Evolutionary conservation across 2,888 invertebrate genomes (phyloP), one percentile per base, ranked within the genome.

Genomic region (Phytoseiulus persimilis): DNA sequence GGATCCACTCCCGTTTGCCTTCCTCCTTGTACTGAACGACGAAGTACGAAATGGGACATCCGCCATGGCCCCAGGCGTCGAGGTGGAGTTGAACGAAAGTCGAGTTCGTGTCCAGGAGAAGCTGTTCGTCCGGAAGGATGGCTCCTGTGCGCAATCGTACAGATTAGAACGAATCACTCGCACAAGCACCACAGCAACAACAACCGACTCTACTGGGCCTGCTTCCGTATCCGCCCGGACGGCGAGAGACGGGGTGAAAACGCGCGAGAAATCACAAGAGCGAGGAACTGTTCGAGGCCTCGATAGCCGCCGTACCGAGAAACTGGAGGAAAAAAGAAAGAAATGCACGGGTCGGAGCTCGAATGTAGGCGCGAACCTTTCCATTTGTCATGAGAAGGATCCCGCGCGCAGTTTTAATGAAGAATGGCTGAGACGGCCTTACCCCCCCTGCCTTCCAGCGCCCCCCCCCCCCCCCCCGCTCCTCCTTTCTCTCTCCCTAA

Each of bases 1-100:
- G 96, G 92, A 96, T 97, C 97, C 97, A 97, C 94, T 97, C 97
- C 90, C 91, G 90, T 83, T 90, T 90, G 89, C 90, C 90, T 14
- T 90, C 83, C 31, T 91, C 90, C 89, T 92, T 92, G 92, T 97
- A 96, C 93, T 97, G 97, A 89, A 98, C 96, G 91, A 98, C 97
- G 93, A 97, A 98, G 93, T 97, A 96, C 91, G 96, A 95, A 96
- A 98, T 97, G 31, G 97, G 96, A 92, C 98, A 98, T 90, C 98
- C 97, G 90, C 97, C 97, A 93, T 97, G 97, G 90, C 96, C 95
- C 98, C 98, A 98, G 91, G 97, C 96, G 92, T 95, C 96, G 91
- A 98, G 94, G 92, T 97, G 97, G 91, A 98, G 94, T 0, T 96
- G 96, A 90, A 98, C 96, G 91, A 96, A 97, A 91, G 96, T 97